Evolutionary conservation across 1,140 invertebrate genomes (phyloP).

Genomic region (Neuroterus valhalla): DNA sequence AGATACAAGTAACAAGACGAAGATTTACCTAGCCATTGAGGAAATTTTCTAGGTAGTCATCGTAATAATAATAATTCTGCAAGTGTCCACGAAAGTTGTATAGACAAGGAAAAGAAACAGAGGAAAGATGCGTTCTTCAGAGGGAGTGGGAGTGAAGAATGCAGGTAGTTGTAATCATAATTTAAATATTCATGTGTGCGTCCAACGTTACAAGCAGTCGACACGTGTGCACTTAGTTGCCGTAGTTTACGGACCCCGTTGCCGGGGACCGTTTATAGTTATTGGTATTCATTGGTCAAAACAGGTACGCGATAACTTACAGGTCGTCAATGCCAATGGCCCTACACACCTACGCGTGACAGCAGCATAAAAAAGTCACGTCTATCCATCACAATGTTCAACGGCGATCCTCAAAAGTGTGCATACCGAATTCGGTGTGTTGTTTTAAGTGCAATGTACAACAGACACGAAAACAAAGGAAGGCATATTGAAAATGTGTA

Average conservation of each 20-base stretch:
- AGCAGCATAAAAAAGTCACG: neutral
- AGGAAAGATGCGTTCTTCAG: neutral
- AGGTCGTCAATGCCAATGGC: neutral
- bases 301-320: neutral
- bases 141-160: conserved; percentile 17
- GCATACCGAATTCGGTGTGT: too few species aligned
- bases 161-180: conserved; percentile 34
- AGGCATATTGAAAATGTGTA: too few species aligned
- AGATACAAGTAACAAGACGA: conserved; percentile 6
- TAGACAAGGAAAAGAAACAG: conserved; percentile 10
- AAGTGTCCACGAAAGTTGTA: neutral
- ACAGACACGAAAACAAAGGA: too few species aligned
- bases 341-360: conserved; percentile 26
- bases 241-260: conserved; percentile 30
- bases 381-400: neutral
- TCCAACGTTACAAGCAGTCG: conserved; percentile 32
- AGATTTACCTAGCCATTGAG: conserved; percentile 15
- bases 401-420: too few species aligned
- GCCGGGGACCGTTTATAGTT: conserved; percentile 33
- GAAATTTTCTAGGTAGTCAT: conserved; percentile 15
- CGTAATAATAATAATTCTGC: conserved; percentile 33
- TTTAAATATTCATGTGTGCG: conserved; percentile 38
- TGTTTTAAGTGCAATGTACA: too few species aligned
- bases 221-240: conserved; percentile 38
- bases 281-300: conserved; percentile 27